Base-by-base conservation (phyloP, 2,888 invertebrate genomes). In the Apodemia zela region DNA sequence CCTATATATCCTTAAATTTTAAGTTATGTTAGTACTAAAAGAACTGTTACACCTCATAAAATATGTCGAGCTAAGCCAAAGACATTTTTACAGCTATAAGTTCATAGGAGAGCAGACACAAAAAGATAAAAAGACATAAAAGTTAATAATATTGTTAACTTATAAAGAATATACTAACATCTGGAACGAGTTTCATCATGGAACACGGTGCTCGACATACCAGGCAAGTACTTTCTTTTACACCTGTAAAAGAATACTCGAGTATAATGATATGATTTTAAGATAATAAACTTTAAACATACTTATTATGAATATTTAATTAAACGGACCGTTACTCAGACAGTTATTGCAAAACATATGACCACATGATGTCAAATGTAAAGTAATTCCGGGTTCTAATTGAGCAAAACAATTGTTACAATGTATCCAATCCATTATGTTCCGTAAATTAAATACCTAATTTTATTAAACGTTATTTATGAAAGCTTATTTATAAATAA, bases 291-390 rank as follows among this genome's bases (percentile, higher is more conserved):
- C 13, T 15, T 42, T 15, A 15, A 42, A 42, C 42, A 42, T 49
- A 38, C 33, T 17, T 62, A 35, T 45, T 59, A 61, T 35, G 45
- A 59, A 62, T 33, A 60, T 63, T 62, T 65, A 61, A 62, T 59
- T 49, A 62, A 67, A 78, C 79, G 67, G 69, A 92, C 92, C 88
- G 76, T 82, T 85, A 65, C 82, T 82, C 71, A 91, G 76, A 67
- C 92, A 92, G 61, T 82, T 85, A 73, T 85, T 88, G 75, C 92
- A 92, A 83, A 89, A 92, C 89, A 92, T 92, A 71, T 92, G 92
- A 68, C 92, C 92, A 73, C 92, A 92, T 83, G 91, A 89, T 75
- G 92, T 91, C 68, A 92, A 80, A 77, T 89, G 85, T 65, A 92
- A 77, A 69, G 83, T 79, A 63, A 85, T 84, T 70, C 87, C 86